These are phyloP conservation scores for Tetramorium bicarinatum DNA, from an alignment of 2,888 invertebrate genomes.

Conservation along the genomic window DNA sequence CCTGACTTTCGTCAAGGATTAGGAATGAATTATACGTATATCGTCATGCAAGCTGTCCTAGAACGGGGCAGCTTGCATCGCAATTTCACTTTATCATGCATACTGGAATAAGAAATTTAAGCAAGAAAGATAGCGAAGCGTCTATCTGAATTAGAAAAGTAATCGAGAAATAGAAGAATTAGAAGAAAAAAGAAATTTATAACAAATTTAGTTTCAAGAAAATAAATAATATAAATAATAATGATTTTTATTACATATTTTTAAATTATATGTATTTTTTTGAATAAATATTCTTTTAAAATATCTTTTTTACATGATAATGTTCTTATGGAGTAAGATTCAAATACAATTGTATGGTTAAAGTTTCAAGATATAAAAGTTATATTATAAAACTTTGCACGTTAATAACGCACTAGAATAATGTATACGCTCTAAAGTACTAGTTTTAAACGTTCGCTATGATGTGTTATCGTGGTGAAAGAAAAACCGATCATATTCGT, in stretches of 20 bases:
- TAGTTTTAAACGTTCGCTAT: conserved; percentile 25
- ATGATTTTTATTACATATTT: background rate
- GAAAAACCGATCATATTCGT: conserved; percentile 42
- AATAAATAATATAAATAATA: background rate
- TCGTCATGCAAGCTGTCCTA: background rate
- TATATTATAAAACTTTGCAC: conserved; percentile 42
- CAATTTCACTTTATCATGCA: conserved; percentile 6
- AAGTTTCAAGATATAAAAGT: conserved; percentile 23
- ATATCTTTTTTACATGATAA: background rate
- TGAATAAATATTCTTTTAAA: background rate
- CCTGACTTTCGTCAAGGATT: conserved; percentile 41
- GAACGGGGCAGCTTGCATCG: background rate
- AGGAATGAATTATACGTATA: conserved; percentile 30
- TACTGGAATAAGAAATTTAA: background rate
- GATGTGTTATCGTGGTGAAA: conserved; percentile 33
- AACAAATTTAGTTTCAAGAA: background rate
- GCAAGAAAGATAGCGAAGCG: background rate
- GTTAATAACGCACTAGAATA: conserved; percentile 28
- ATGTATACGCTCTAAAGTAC: background rate
- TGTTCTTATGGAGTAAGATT: background rate
- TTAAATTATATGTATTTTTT: background rate
- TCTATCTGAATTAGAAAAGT: background rate
- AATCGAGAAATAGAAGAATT: background rate
- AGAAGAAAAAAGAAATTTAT: background rate
- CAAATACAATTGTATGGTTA: background rate